Percentiles rank a stretch among this genome's conserved stretches.
Evolutionary conservation across 2,113 vertebrate genomes (phyloP).

Genomic region (Syngnathus scovelli): DNA sequence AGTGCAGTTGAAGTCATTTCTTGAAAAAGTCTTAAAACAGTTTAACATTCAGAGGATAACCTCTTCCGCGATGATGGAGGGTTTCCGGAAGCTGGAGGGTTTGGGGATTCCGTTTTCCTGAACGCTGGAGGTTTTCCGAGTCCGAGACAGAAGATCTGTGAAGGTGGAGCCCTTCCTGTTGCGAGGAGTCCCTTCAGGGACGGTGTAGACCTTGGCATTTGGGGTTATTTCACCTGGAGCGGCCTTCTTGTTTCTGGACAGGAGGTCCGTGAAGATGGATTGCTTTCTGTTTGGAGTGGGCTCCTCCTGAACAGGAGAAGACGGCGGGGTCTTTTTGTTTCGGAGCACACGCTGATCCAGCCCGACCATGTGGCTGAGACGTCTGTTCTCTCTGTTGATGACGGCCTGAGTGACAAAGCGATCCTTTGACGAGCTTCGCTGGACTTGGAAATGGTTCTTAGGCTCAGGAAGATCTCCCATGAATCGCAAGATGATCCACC

Average conservation of each 20-base stretch:
- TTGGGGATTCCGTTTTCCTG: slow-evolving; percentile 26
- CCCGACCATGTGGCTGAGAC: slow-evolving; percentile 69
- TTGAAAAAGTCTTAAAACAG: not conserved
- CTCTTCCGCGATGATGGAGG: slow-evolving; percentile 65
- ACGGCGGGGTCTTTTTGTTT: slow-evolving; percentile 41
- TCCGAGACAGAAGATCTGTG: slow-evolving; percentile 56
- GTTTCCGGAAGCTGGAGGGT: slow-evolving; percentile 40
- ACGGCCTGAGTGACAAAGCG: slow-evolving; percentile 52
- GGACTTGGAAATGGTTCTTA: slow-evolving; percentile 56
- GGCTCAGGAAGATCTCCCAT: slow-evolving; percentile 95
- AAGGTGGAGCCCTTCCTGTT: slow-evolving; percentile 60
- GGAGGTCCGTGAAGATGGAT: slow-evolving; percentile 60
- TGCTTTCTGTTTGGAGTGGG: slow-evolving; percentile 40
- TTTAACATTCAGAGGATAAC: slow-evolving; percentile 27
- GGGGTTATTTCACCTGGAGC: slow-evolving; percentile 32
- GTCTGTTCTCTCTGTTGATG: slow-evolving; percentile 56
- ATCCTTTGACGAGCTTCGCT: slow-evolving; percentile 14
- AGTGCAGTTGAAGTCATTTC: too few relatives aligned
- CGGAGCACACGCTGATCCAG: slow-evolving; percentile 67
- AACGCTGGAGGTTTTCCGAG: slow-evolving; percentile 43
- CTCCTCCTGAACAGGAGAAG: slow-evolving; percentile 37
- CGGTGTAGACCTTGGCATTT: slow-evolving; percentile 43
- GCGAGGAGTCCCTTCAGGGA: slow-evolving; percentile 36
- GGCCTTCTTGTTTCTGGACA: slow-evolving; percentile 56
- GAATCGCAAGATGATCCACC: slow-evolving; percentile 90